Evolutionary conservation across 2,888 invertebrate species (phyloP).

Genomic region (Thecocarcelia acutangulata): DNA sequence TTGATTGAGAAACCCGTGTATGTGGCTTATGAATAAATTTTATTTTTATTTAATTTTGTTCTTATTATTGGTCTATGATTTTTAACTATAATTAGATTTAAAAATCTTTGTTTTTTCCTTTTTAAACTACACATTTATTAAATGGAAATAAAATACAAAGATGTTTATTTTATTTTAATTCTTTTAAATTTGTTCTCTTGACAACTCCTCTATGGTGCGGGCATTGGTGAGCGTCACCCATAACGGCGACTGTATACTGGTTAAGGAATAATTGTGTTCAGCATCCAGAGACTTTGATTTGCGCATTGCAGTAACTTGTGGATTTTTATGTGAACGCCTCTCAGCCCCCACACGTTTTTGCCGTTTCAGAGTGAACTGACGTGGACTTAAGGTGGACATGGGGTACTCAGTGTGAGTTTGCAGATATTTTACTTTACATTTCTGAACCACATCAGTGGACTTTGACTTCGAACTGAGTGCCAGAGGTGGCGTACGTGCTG

Average conservation of each 20-base stretch:
- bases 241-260: conserved; percentile 87
- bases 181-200: conserved; percentile 73
- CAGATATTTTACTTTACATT: conserved; percentile 67
- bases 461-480: conserved; percentile 53
- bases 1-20: conserved; percentile 28
- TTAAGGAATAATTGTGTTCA: conserved; percentile 75
- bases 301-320: conserved; percentile 71
- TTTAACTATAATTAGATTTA: not conserved
- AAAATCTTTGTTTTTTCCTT: conserved; percentile 24
- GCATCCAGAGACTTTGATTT: conserved; percentile 77
- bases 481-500: conserved; percentile 26
- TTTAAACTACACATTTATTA: conserved; percentile 42
- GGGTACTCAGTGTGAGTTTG: conserved; percentile 55
- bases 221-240: conserved; percentile 91
- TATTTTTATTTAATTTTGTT: conserved; percentile 12
- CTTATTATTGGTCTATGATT: conserved; percentile 32
- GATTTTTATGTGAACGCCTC: conserved; percentile 58
- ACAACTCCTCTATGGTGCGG: conserved; percentile 83
- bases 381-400: conserved; percentile 51
- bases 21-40: conserved; percentile 7
- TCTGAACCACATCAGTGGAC: conserved; percentile 30
- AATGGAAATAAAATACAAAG: not conserved
- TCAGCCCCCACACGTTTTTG: conserved; percentile 69
- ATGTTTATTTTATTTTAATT: not conserved
- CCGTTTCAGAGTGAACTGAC: conserved; percentile 55